phyloP scores from a whole-genome alignment of 2,113 vertebrate genomes.

The Charina bottae region DNA sequence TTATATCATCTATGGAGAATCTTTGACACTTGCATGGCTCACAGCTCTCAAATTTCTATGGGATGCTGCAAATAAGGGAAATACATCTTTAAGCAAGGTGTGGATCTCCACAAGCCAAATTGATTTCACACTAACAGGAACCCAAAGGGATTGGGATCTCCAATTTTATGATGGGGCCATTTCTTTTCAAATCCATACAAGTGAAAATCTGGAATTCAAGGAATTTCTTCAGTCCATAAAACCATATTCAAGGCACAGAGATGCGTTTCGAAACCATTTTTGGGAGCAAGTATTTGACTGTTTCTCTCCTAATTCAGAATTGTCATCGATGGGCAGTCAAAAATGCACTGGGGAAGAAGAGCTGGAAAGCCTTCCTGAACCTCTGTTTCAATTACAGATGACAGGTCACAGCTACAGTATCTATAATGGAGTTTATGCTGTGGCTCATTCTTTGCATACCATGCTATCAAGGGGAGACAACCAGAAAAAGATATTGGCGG shows the following conservation, averaged over 20 bases:
- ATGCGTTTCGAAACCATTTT: neutral
- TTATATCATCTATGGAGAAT: neutral
- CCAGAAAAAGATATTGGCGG: neutral
- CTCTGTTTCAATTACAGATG: too few species aligned
- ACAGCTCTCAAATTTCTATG: neutral
- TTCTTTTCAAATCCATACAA: neutral
- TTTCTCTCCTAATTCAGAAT: neutral
- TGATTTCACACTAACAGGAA: neutral
- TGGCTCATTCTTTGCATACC: neutral
- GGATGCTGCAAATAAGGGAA: neutral
- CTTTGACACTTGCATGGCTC: neutral
- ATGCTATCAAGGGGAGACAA: too few species aligned
- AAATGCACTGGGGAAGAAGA: neutral
- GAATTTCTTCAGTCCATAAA: neutral
- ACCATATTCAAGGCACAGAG: neutral
- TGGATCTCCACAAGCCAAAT: neutral
- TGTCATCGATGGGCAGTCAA: neutral
- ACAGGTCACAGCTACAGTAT: too few species aligned
- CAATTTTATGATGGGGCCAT: neutral
- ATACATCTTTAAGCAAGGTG: neutral
- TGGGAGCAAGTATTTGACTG: constrained; percentile 20
- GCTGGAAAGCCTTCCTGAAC: too few species aligned
- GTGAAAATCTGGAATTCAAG: neutral
- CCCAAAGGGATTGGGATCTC: neutral
- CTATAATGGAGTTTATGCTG: neutral